Conservation (phyloP, 2,113 vertebrate genomes). For the Chrysemys picta region DNA sequence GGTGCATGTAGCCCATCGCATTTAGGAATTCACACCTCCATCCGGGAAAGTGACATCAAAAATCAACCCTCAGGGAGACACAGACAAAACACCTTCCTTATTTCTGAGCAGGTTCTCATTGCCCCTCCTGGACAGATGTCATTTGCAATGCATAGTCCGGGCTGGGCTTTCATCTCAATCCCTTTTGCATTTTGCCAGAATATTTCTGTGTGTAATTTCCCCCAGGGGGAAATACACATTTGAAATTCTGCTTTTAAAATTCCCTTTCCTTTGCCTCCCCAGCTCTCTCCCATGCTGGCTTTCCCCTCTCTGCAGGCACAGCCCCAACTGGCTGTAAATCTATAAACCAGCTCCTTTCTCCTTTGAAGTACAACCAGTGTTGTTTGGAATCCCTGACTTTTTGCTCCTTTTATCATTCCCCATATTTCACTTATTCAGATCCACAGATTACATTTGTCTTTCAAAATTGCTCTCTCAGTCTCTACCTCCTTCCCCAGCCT, state of each 20-base stretch:
- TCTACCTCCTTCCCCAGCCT: not conserved
- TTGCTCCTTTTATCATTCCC: conserved; percentile 62
- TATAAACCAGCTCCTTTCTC: conserved; percentile 33
- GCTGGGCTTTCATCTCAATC: conserved; percentile 60
- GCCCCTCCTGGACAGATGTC: conserved; percentile 44
- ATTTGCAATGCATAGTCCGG: conserved; percentile 45
- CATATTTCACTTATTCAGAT: conserved; percentile 60
- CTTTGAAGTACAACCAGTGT: conserved; percentile 61
- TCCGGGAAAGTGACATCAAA: not conserved
- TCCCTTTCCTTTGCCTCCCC: conserved; percentile 17
- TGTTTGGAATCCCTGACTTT: conserved; percentile 52
- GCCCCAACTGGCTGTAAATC: conserved; percentile 4
- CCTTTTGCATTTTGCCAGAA: conserved; percentile 70
- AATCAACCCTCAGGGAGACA: not conserved
- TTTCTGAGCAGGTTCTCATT: accelerated
- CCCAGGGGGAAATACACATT: conserved; percentile 54
- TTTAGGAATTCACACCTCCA: not conserved
- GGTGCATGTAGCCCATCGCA: accelerated
- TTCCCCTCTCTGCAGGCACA: not conserved
- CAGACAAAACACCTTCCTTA: accelerated
- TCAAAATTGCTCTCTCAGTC: conserved; percentile 22
- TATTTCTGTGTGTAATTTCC: conserved; percentile 67
- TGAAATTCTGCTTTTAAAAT: conserved; percentile 57
- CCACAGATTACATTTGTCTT: conserved; percentile 49
- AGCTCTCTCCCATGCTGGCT: conserved; percentile 34